Evolutionary conservation across 2,113 vertebrate species (phyloP).

Genomic region (Tiliqua scincoides): DNA sequence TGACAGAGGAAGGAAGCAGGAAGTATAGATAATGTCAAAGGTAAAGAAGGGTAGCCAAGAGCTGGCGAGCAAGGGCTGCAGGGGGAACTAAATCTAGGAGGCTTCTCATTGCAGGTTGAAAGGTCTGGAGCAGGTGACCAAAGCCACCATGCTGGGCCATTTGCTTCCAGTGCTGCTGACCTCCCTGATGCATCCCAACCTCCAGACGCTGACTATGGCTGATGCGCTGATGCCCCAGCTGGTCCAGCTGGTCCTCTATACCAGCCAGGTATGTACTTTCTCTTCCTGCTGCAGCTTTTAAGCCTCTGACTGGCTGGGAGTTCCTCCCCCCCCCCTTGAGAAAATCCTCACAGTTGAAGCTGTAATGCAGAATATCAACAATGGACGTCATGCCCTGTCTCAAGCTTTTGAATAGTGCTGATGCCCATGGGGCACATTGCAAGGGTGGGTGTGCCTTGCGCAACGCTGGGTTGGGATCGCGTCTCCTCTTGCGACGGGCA

Average conservation of each 20-base stretch:
- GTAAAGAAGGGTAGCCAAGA: neutral
- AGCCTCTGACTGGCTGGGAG: neutral
- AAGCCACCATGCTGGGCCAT: conserved; percentile 97
- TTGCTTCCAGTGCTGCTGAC: conserved; percentile 94
- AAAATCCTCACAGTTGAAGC: too few relatives aligned
- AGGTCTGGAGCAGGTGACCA: conserved; percentile 96
- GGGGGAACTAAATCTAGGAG: neutral
- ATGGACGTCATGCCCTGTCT: too few relatives aligned
- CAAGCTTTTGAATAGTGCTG: neutral
- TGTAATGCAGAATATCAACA: neutral
- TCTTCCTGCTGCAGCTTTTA: neutral
- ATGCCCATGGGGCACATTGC: neutral
- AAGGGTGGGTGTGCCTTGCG: neutral
- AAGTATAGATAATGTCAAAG: neutral
- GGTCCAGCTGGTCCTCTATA: conserved; percentile 96
- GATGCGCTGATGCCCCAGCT: conserved; percentile 98
- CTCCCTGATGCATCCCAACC: conserved; percentile 96
- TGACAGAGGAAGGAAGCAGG: neutral
- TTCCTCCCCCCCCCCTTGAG: too few relatives aligned
- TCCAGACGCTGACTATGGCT: conserved; percentile 93
- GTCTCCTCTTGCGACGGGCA: too few relatives aligned
- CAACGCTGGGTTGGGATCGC: neutral
- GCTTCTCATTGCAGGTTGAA: conserved; percentile 83
- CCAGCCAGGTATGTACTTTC: conserved; percentile 86
- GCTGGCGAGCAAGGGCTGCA: too few relatives aligned